phyloP scores from a whole-genome alignment of 2,888 invertebrate species.

The Tetanocera ferruginea region DNA sequence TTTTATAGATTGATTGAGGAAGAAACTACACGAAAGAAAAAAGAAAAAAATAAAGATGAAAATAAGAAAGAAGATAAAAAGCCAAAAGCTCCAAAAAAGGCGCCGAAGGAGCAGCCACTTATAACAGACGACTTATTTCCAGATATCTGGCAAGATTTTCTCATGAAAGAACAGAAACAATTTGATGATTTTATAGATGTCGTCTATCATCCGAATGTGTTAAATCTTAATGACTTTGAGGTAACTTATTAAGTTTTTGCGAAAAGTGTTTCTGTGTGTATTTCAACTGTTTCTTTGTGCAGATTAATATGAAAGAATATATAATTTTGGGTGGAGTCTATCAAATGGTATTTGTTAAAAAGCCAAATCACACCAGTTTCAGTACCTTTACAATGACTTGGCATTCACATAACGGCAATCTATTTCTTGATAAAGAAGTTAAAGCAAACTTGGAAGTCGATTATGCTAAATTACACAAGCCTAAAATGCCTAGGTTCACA shows the following conservation, averaged over 20 bases:
- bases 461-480: not conserved
- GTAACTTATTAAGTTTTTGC: constrained; percentile 39
- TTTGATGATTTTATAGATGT: constrained; percentile 51
- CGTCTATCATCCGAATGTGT: constrained; percentile 52
- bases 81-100: constrained; percentile 43
- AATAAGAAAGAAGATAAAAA: constrained; percentile 30
- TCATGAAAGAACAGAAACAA: constrained; percentile 53
- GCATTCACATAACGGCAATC: constrained; percentile 53
- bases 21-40: constrained; percentile 39
- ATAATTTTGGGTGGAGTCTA: constrained; percentile 64
- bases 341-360: constrained; percentile 57
- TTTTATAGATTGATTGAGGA: constrained; percentile 43
- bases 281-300: not conserved
- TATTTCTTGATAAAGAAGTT: constrained; percentile 49
- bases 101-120: constrained; percentile 49
- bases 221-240: constrained; percentile 55
- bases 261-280: too few relatives aligned
- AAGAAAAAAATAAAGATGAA: not conserved
- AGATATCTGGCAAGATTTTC: constrained; percentile 53
- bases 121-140: constrained; percentile 53
- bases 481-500: not conserved
- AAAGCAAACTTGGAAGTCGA: not conserved
- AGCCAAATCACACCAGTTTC: constrained; percentile 54
- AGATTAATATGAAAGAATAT: constrained; percentile 63
- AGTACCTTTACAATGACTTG: constrained; percentile 58